phyloP scores from a whole-genome alignment of 2,113 vertebrate genomes.

The Boulengeromyrus knoepffleri region DNA sequence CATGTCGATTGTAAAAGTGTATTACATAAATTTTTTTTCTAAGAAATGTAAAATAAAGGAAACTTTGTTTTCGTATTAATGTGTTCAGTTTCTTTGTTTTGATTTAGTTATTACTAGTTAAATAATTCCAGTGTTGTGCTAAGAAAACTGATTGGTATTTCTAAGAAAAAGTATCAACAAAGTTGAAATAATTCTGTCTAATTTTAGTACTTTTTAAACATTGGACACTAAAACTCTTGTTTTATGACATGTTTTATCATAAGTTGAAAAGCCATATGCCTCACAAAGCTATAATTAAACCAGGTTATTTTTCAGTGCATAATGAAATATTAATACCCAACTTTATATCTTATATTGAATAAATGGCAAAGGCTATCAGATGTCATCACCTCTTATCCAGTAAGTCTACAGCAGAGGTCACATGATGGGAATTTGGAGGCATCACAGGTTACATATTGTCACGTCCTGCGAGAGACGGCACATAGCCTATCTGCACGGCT shows the following conservation, averaged over 20 bases:
- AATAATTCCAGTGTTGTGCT: neutral
- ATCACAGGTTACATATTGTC: neutral
- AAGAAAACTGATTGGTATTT: neutral
- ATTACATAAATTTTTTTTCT: neutral
- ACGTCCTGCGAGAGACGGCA: neutral
- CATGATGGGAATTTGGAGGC: neutral
- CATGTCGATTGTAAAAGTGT: conserved; percentile 70
- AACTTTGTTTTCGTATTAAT: neutral
- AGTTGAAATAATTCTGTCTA: neutral
- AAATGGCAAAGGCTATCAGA: neutral
- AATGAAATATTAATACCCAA: neutral
- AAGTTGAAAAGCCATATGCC: neutral
- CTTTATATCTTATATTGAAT: neutral
- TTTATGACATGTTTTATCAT: neutral
- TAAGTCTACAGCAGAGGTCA: neutral
- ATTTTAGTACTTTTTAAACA: neutral
- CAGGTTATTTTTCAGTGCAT: neutral
- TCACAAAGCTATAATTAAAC: neutral
- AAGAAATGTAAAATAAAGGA: neutral
- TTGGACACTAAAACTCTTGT: neutral
- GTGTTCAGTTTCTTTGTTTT: neutral
- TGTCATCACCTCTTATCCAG: neutral
- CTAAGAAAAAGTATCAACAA: neutral
- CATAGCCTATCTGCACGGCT: too few relatives aligned
- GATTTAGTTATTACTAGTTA: neutral